Evolutionary conservation across 2,888 invertebrate genomes (phyloP).

Genomic region (Halictus quadricinctus): DNA sequence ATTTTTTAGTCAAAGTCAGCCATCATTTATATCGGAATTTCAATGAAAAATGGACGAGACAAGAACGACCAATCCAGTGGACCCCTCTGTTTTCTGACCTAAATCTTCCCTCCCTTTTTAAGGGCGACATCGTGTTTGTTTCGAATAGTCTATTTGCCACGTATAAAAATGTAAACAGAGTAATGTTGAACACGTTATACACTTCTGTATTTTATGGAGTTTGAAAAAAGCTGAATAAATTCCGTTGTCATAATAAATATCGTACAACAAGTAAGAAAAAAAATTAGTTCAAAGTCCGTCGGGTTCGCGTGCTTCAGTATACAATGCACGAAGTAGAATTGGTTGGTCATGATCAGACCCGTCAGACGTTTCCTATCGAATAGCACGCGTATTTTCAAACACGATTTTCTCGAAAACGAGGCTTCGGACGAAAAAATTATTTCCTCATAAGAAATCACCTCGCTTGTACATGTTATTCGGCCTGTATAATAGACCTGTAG

Average conservation of each 20-base stretch:
- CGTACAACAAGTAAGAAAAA: background rate
- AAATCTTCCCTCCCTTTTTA: constrained; percentile 13
- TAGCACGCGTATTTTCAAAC: too few species aligned
- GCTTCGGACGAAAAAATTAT: too few species aligned
- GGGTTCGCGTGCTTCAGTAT: too few species aligned
- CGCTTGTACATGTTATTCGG: too few species aligned
- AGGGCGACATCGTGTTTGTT: background rate
- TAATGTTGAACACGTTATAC: background rate
- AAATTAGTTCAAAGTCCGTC: background rate
- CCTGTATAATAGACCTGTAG: too few species aligned
- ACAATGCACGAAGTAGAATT: too few species aligned
- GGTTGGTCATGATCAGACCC: too few species aligned
- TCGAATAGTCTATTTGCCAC: background rate
- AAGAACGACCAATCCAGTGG: background rate
- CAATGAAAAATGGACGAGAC: constrained; percentile 11
- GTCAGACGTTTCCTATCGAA: too few species aligned
- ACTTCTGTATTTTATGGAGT: background rate
- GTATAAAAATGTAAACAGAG: background rate
- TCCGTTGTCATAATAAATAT: background rate
- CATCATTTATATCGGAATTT: constrained; percentile 16
- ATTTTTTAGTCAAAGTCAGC: constrained; percentile 14
- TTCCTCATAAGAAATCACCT: too few species aligned
- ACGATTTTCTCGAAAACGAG: too few species aligned
- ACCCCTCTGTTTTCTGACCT: constrained; percentile 13
- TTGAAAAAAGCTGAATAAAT: background rate